These are phyloP conservation scores for Pelmatolapia mariae DNA, from an alignment of 2,113 vertebrate genomes.

Conservation along the genomic window DNA sequence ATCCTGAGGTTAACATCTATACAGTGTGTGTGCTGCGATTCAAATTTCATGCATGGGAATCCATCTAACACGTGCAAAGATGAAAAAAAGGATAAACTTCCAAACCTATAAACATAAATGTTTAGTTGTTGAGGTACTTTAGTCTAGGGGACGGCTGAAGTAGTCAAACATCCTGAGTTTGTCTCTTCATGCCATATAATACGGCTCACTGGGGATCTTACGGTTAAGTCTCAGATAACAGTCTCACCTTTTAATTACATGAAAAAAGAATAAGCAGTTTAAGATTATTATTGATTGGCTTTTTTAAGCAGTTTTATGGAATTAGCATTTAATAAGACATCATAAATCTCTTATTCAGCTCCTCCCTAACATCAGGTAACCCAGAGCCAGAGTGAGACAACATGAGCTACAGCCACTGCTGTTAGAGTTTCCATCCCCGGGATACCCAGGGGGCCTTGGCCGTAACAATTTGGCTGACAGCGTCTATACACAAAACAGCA, in stretches of 20 bases:
- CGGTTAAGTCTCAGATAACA: not conserved
- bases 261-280: not conserved
- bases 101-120: not conserved
- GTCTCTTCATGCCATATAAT: not conserved
- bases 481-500: constrained; percentile 34
- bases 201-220: not conserved
- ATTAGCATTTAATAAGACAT: not conserved
- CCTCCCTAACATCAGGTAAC: not conserved
- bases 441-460: constrained; percentile 4
- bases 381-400: not conserved
- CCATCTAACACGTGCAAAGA: not conserved
- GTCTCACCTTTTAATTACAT: not conserved
- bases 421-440: not conserved
- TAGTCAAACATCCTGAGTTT: not conserved
- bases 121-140: not conserved
- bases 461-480: constrained; percentile 35
- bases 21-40: not conserved
- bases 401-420: constrained; percentile 13
- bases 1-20: not conserved
- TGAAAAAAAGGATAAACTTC: not conserved
- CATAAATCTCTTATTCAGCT: not conserved
- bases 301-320: not conserved
- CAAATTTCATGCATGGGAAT: not conserved
- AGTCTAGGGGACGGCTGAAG: not conserved
- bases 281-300: not conserved